A percentile compares a stretch with the other conserved stretches of the same genome.
Conservation (phyloP, 2,797 vertebrate genomes). For the Meriones psammophilus region DNA sequence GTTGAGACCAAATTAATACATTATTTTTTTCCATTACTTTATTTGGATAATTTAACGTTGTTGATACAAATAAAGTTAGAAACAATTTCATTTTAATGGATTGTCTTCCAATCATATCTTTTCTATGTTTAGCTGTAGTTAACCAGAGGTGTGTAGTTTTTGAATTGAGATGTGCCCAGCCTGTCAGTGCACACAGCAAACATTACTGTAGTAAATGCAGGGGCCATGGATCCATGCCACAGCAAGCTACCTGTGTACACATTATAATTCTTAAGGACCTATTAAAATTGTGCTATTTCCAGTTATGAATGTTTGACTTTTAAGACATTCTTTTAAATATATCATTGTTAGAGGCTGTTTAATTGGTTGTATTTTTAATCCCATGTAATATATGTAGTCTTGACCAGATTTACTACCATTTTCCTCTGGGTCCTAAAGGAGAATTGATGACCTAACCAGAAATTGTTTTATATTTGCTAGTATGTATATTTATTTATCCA, state of each 20-base stretch:
- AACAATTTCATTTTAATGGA: background rate
- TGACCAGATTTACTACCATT: slow-evolving; percentile 76
- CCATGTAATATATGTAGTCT: slow-evolving; percentile 67
- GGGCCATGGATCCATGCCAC: slow-evolving; percentile 63
- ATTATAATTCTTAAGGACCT: slow-evolving; percentile 77
- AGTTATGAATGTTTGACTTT: slow-evolving; percentile 84
- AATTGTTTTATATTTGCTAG: slow-evolving; percentile 69
- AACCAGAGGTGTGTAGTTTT: slow-evolving; percentile 73
- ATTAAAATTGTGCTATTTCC: slow-evolving; percentile 78
- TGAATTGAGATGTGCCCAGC: slow-evolving; percentile 78
- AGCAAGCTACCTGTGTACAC: slow-evolving; percentile 71
- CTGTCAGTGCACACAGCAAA: slow-evolving; percentile 71
- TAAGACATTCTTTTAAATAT: slow-evolving; percentile 81
- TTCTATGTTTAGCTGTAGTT: slow-evolving; percentile 65
- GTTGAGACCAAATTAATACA: slow-evolving; percentile 65
- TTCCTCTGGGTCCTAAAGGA: slow-evolving; percentile 60
- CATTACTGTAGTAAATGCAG: slow-evolving; percentile 74
- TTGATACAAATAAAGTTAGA: slow-evolving; percentile 64
- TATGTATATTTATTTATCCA: slow-evolving; percentile 83
- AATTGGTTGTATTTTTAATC: slow-evolving; percentile 71
- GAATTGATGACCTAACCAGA: slow-evolving; percentile 73
- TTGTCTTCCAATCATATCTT: slow-evolving; percentile 40
- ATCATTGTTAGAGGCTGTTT: slow-evolving; percentile 77
- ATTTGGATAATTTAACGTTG: slow-evolving; percentile 73
- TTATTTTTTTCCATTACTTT: slow-evolving; percentile 68